Evolutionary conservation across 2,113 vertebrate genomes (phyloP), one percentile per base, ranked within the genome.

Genomic region (Regulus satrapa): DNA sequence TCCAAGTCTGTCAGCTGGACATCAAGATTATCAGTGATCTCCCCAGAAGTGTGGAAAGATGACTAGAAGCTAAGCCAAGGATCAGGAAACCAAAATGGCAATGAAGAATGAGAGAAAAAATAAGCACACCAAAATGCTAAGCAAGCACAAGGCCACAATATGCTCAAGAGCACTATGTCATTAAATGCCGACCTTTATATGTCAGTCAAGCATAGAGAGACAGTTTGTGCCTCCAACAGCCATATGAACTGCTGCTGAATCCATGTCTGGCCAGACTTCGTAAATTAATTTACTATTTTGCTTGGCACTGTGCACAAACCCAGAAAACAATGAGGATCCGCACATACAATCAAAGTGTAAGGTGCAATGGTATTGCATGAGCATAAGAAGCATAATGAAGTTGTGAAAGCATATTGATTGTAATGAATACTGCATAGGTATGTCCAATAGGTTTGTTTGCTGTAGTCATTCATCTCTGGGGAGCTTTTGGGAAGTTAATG

Each of bases 301-400:
- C 5, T 28, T 25, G 40, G 14, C 52, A 40, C 51, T 74, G 23
- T 10, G 28, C 38, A 21, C 40, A 64, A 85, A 45, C 17, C 9
- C 52, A 72, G 58, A 43, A 76, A 15, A 17, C 4, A 3, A 19
- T 2, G 11, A 40, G 61, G n/a, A 40, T 32, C 54, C 34, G 10
- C 0, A 0, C 14, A 12, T 10, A 13, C 25, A 75, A 49, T 14
- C 12, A 9, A 55, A 72, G 54, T 48, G 21, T 23, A 32, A 52
- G 5, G 17, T 28, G 24, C 3, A 13, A 23, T 4, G 31, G 17
- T 4, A 6, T 15, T 55, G n/a, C 8, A 14, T 46, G 54, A 7
- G 85, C 63, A 14, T 15, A 59, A 80, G n/a, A 11, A 68, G 8
- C 17, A 12, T 5, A 8, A 68, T 25, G 40, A 85, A 72, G 25